These are phyloP conservation scores for Drosophila infuscata DNA, from an alignment of 2,888 invertebrate species.

Conservation along the genomic window DNA sequence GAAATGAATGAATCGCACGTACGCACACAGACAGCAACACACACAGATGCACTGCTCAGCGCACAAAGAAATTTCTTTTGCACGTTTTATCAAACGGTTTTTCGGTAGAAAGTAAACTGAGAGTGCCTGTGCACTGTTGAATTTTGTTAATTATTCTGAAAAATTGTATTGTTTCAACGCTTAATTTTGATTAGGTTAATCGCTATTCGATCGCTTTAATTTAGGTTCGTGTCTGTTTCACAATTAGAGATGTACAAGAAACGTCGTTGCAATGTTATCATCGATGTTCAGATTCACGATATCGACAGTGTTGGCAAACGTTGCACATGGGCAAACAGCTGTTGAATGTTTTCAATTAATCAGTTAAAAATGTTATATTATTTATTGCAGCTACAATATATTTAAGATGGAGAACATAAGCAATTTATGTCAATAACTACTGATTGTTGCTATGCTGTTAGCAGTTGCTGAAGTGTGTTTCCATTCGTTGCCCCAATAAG, in stretches of 20 bases:
- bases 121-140: slow-evolving; percentile 14
- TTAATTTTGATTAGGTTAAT: slow-evolving; percentile 42
- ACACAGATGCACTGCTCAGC: slow-evolving; percentile 40
- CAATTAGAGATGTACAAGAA: slow-evolving; percentile 39
- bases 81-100: slow-evolving; percentile 19
- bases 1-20: slow-evolving; percentile 73
- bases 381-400: neutral
- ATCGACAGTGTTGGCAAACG: slow-evolving; percentile 28
- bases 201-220: slow-evolving; percentile 49
- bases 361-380: neutral
- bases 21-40: slow-evolving; percentile 53
- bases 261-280: slow-evolving; percentile 18
- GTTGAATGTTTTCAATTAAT: slow-evolving; percentile 27
- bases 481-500: neutral
- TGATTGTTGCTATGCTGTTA: neutral
- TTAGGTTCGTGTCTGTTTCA: slow-evolving; percentile 49
- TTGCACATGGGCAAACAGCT: slow-evolving; percentile 30
- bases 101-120: slow-evolving; percentile 17
- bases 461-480: neutral
- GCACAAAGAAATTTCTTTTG: slow-evolving; percentile 47
- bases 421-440: neutral
- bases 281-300: slow-evolving; percentile 22
- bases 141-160: slow-evolving; percentile 28
- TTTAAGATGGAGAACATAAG: neutral
- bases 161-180: slow-evolving; percentile 26